Conservation (phyloP, 1,140 invertebrate genomes). For the Heliconius melpomene region DNA sequence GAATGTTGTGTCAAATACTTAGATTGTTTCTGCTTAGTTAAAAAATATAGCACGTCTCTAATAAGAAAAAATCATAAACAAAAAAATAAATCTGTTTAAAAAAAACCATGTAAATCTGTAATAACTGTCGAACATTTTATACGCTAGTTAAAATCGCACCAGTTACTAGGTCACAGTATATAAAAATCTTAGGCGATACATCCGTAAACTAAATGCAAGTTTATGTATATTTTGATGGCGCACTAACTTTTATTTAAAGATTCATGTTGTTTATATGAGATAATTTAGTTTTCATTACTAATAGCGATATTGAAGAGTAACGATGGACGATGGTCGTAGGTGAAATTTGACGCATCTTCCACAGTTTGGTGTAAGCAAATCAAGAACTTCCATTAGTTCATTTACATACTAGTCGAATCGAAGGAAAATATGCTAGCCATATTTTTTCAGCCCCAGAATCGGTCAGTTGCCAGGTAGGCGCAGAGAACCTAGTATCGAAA, state of each 20-base stretch:
- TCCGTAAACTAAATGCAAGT: slow-evolving; percentile 30
- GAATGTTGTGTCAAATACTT: too few species aligned
- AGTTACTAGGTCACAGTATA: slow-evolving; percentile 20
- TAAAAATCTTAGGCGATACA: slow-evolving; percentile 21
- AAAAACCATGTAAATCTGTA: background rate
- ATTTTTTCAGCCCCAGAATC: too few species aligned
- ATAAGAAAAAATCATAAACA: too few species aligned
- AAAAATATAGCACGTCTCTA: too few species aligned
- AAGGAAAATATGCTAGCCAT: too few species aligned
- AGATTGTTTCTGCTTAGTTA: too few species aligned
- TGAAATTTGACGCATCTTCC: background rate
- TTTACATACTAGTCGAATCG: too few species aligned
- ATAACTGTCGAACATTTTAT: background rate
- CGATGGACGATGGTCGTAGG: background rate
- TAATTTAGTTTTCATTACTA: background rate
- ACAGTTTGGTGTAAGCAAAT: too few species aligned
- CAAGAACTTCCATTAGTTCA: too few species aligned
- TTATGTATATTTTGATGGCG: slow-evolving; percentile 33
- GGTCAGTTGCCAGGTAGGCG: too few species aligned
- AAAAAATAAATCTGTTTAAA: background rate
- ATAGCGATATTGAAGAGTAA: background rate
- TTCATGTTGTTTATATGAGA: background rate
- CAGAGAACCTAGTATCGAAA: too few species aligned
- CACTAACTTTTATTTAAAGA: slow-evolving; percentile 25
- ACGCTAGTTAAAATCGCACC: background rate